Conservation (phyloP, 2,797 vertebrate genomes). For the Tapirus indicus region DNA sequence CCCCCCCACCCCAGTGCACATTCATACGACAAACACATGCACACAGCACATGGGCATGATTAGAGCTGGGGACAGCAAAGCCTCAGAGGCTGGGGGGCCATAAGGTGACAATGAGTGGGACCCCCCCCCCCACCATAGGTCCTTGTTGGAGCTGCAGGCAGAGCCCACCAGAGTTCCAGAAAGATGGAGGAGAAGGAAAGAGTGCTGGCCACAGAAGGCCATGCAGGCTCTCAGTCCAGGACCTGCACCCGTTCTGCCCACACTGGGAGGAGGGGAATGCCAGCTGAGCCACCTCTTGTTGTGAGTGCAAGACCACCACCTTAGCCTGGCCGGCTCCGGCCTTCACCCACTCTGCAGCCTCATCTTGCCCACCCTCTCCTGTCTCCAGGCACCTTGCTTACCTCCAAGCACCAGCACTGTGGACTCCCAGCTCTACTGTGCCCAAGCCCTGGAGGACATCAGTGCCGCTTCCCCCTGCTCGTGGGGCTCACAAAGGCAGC, state of each 20-base stretch:
- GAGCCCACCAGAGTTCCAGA: not conserved
- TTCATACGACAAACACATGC: not conserved
- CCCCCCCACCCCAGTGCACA: no score
- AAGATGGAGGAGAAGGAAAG: not conserved
- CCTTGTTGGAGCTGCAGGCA: not conserved
- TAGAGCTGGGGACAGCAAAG: not conserved
- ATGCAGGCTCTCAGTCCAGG: not conserved
- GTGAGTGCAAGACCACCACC: not conserved
- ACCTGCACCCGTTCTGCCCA: not conserved
- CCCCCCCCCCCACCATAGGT: not conserved
- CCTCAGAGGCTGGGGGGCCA: not conserved
- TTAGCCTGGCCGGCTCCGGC: not conserved
- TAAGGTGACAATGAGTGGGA: not conserved
- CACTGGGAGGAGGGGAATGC: accelerated
- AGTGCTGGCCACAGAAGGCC: not conserved
- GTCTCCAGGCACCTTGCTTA: not conserved
- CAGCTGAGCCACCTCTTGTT: not conserved
- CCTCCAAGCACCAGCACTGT: not conserved
- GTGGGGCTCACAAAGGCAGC: not conserved
- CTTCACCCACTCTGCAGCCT: not conserved
- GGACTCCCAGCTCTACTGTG: not conserved
- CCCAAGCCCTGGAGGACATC: not conserved
- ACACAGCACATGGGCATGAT: accelerated
- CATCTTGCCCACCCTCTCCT: not conserved
- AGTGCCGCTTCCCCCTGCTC: no score